phyloP scores from a whole-genome alignment of 2,113 vertebrate genomes.

The Danionella cerebrum region DNA sequence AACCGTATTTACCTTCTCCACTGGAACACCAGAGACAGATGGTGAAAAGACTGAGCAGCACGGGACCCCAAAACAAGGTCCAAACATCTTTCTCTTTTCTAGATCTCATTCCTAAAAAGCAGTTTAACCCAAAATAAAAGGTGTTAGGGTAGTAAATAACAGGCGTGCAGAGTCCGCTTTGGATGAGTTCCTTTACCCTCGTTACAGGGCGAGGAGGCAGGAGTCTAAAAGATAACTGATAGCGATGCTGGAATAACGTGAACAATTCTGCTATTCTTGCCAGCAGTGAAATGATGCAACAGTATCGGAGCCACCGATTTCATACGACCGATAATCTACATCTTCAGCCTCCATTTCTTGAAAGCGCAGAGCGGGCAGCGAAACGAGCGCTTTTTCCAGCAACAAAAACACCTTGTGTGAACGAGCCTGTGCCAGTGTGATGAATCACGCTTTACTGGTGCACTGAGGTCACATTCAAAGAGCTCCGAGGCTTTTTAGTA shows the following conservation, averaged over 20 bases:
- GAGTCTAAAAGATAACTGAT: constrained; percentile 1
- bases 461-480: constrained; percentile 3
- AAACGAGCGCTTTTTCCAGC: neutral
- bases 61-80: constrained; percentile 81
- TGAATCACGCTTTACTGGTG: neutral
- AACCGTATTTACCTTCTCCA: constrained; percentile 81
- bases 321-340: constrained; percentile 63
- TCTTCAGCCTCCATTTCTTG: constrained; percentile 73
- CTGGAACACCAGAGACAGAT: constrained; percentile 73
- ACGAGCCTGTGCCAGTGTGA: neutral
- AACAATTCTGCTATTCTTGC: constrained; percentile 56
- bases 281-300: constrained; percentile 39
- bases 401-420: neutral
- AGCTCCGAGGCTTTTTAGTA: constrained; percentile 43
- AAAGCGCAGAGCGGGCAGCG: constrained; percentile 41
- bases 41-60: constrained; percentile 68
- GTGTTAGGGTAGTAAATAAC: neutral
- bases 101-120: constrained; percentile 80
- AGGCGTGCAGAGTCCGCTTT: constrained; percentile 22
- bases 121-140: constrained; percentile 42
- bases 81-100: constrained; percentile 70
- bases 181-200: neutral
- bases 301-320: constrained; percentile 48
- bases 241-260: constrained; percentile 12
- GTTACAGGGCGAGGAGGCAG: too few species aligned